Conservation (phyloP, 2,888 invertebrate species). For the Cyrtodaria siliqua region DNA sequence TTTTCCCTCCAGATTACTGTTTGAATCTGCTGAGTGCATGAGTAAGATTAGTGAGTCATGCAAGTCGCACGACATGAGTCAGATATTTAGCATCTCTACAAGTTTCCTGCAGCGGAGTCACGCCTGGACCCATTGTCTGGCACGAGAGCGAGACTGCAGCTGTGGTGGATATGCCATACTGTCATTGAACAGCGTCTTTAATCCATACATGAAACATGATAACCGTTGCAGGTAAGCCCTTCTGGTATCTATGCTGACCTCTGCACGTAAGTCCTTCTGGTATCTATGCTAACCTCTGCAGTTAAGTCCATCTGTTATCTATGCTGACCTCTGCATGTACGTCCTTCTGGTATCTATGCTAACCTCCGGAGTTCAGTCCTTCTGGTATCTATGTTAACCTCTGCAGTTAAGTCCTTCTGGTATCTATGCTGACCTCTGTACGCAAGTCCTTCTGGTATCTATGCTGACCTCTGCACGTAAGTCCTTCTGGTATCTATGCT, state of each 20-base stretch:
- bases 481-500: too few species aligned
- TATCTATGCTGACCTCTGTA: too few species aligned
- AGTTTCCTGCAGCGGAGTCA: slow-evolving; percentile 9
- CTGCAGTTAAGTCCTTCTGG: too few species aligned
- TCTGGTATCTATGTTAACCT: too few species aligned
- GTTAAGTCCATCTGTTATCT: too few species aligned
- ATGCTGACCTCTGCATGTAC: too few species aligned
- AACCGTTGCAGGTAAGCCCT: slow-evolving; percentile 15
- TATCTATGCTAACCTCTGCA: too few species aligned
- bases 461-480: too few species aligned
- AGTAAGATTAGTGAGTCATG: slow-evolving; percentile 20
- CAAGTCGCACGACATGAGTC: slow-evolving; percentile 5
- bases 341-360: too few species aligned
- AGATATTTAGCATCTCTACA: slow-evolving; percentile 7
- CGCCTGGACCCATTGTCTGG: slow-evolving; percentile 35
- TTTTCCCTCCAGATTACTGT: slow-evolving; percentile 33
- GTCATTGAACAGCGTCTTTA: slow-evolving; percentile 16
- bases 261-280: background rate
- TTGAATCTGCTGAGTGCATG: slow-evolving; percentile 36
- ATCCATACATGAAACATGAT: slow-evolving; percentile 15
- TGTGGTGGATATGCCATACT: slow-evolving; percentile 38
- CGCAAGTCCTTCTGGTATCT: too few species aligned
- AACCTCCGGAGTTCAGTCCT: too few species aligned
- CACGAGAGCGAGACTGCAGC: slow-evolving; percentile 21
- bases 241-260: too few species aligned